Evolutionary conservation across 2,888 invertebrate species (phyloP).

Genomic region (Mythimna ferrago): DNA sequence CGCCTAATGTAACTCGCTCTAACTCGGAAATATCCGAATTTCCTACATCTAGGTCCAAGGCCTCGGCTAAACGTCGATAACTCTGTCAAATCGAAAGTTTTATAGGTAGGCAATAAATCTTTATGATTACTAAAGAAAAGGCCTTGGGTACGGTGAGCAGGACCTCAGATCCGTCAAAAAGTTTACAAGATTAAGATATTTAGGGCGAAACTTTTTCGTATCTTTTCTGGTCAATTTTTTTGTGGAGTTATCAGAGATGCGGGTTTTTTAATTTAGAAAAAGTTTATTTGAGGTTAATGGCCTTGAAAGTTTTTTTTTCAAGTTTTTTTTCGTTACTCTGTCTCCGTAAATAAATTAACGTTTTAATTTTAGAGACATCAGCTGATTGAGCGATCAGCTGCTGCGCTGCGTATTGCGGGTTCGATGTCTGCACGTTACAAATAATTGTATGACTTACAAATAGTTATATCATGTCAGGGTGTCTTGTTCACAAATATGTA

Average conservation of each 20-base stretch:
- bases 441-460: too few relatives aligned
- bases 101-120: conserved; percentile 60
- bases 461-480: too few relatives aligned
- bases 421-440: too few relatives aligned
- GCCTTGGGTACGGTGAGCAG: conserved; percentile 39
- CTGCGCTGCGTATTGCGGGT: too few relatives aligned
- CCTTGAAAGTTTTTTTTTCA: conserved; percentile 4
- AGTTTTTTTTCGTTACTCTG: not conserved
- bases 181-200: conserved; percentile 54
- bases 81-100: conserved; percentile 56
- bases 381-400: too few relatives aligned
- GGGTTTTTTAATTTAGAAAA: conserved; percentile 34
- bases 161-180: conserved; percentile 45
- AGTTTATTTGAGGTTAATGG: conserved; percentile 10
- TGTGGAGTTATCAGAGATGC: conserved; percentile 23
- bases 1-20: too few relatives aligned
- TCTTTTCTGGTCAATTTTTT: conserved; percentile 27
- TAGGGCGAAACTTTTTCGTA: conserved; percentile 29
- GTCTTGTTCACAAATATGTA: too few relatives aligned
- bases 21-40: conserved; percentile 35
- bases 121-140: conserved; percentile 57
- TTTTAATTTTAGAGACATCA: not conserved
- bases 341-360: too few relatives aligned
- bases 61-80: conserved; percentile 51
- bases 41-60: conserved; percentile 44